Base-by-base conservation (phyloP, 2,113 vertebrate genomes). In the Brachionichthys hirsutus region DNA sequence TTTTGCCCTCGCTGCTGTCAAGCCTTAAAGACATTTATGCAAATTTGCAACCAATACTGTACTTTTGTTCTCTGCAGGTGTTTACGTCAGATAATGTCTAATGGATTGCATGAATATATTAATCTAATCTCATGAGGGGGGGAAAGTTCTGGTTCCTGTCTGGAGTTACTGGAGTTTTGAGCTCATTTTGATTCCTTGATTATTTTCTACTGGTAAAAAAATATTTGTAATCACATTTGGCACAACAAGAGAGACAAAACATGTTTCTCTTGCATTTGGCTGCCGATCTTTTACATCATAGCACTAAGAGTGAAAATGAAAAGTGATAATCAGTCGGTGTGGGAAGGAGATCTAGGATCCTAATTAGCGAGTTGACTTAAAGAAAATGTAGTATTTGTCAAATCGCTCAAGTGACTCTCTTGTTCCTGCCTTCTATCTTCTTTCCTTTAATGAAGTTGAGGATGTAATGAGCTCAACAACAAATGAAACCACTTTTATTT, bases 51-150 rank as follows among this genome's bases (percentile, higher is more conserved):
- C 58, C 42, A 59, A 72, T 77, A 55, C 63, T 71, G 62, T 73
- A 48, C 79, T 79, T 81, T 59, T 74, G 78, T 81, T 81, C 81
- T 83, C 81, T 64, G 80, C 80, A 83, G 85, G 81, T 85, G 80
- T 87, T 85, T 86, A 76, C 75, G 67, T 79, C 70, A 75, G 78
- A 80, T 79, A 19, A 81, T 76, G 78, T 79, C 51, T 81, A 83
- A 86, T 86, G 40, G 61, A 83, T n/a, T 83, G 81, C 82, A 78
- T 80, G 82, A 80, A 87, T 87, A 85, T 63, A 73, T 81, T 80
- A 64, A 75, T 80, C 49, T 76, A 78, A 74, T 82, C 62, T 54
- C 48, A 35, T 11, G 36, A 70, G 64, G 6, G 49, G 17, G 36
- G 54, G 57, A 44, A 50, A 30, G 24, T 30, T 30, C 24, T 30